A percentile compares a stretch with the other conserved stretches of the same genome.
Evolutionary conservation across 2,113 vertebrate genomes (phyloP).

Genomic region (Alligator sinensis): DNA sequence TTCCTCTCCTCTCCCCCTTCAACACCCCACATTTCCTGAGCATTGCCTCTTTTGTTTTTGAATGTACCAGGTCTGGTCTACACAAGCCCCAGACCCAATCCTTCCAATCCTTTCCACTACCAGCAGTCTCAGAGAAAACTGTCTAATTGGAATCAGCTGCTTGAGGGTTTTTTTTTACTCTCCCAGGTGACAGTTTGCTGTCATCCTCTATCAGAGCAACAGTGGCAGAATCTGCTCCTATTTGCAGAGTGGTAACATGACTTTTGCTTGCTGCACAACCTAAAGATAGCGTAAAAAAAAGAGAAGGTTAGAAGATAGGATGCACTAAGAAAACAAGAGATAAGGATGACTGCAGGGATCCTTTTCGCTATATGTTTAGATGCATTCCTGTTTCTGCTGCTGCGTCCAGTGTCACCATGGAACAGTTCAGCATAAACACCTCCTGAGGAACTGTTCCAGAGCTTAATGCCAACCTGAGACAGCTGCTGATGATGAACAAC

Average conservation of each 20-base stretch:
- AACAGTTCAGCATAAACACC: slow-evolving; percentile 71
- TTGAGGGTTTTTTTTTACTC: not conserved
- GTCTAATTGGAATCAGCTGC: slow-evolving; percentile 32
- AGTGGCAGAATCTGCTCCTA: not conserved
- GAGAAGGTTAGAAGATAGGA: not conserved
- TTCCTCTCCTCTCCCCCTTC: slow-evolving; percentile 5
- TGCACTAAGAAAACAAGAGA: slow-evolving; percentile 8
- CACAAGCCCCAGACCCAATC: not conserved
- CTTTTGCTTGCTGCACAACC: not conserved
- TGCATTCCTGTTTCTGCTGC: slow-evolving; percentile 42
- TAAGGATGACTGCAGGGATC: slow-evolving; percentile 17
- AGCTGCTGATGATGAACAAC: slow-evolving; percentile 83
- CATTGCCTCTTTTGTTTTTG: slow-evolving; percentile 1
- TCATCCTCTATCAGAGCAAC: not conserved
- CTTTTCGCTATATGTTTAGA: slow-evolving; percentile 33
- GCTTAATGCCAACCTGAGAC: slow-evolving; percentile 85
- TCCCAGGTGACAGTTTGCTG: not conserved
- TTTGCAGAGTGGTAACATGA: not conserved
- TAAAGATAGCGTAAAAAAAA: not conserved
- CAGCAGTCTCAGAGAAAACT: slow-evolving; percentile 40
- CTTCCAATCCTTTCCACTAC: slow-evolving; percentile 23
- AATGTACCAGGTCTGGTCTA: not conserved
- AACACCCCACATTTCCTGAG: not conserved
- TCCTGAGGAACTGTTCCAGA: slow-evolving; percentile 76
- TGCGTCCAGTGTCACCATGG: slow-evolving; percentile 63